Evolutionary conservation across 2,797 vertebrate species (phyloP).

Genomic region (Scolopax rusticola): DNA sequence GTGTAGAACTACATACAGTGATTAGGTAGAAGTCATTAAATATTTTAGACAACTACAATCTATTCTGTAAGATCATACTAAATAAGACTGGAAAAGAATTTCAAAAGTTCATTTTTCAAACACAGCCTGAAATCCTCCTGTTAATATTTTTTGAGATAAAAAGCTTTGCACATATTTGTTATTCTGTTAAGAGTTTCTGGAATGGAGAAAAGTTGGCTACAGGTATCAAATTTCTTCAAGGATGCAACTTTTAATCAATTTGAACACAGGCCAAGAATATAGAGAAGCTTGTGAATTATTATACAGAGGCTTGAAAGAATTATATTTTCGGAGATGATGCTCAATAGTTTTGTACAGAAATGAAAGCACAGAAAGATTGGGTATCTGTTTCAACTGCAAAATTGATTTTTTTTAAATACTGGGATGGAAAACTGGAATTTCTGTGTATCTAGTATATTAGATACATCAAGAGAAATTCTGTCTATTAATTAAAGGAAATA

Average conservation of each 20-base stretch:
- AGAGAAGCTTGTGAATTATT: not conserved
- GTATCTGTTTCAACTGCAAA: not conserved
- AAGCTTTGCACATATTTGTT: not conserved
- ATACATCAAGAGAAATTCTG: not conserved
- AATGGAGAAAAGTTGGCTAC: not conserved
- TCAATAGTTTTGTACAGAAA: not conserved
- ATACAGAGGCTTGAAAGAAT: not conserved
- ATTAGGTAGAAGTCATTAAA: not conserved
- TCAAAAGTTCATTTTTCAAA: not conserved
- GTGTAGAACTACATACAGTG: not conserved
- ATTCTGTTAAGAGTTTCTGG: not conserved
- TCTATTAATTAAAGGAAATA: not conserved
- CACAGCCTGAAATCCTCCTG: not conserved
- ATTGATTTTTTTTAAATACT: not conserved
- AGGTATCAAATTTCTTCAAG: not conserved
- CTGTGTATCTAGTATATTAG: not conserved
- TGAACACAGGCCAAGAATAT: not conserved
- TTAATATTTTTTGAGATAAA: not conserved
- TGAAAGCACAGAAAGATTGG: fast-evolving
- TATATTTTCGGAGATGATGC: not conserved
- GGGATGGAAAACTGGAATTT: not conserved
- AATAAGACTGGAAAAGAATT: not conserved
- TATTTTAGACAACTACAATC: not conserved
- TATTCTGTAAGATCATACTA: not conserved
- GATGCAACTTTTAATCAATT: not conserved